These are phyloP conservation scores for Prorops nasuta DNA, from an alignment of 1,140 invertebrate genomes.

Conservation along the genomic window DNA sequence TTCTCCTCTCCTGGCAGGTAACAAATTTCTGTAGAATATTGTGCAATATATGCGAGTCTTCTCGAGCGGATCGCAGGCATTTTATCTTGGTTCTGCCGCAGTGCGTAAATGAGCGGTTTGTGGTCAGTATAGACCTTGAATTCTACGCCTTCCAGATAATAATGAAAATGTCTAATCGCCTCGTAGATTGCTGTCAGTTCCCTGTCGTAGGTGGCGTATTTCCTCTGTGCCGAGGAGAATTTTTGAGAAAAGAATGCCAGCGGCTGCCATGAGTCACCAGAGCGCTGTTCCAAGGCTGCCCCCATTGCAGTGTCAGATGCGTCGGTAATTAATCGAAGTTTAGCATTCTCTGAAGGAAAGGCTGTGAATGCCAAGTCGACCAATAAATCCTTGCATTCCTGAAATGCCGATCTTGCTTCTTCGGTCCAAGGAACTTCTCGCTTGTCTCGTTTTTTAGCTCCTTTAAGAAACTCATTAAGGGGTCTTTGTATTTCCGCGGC, in stretches of 20 bases:
- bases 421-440: not conserved
- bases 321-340: conserved; percentile 6
- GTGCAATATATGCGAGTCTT: not conserved
- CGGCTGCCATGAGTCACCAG: not conserved
- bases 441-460: not conserved
- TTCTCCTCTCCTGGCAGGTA: not conserved
- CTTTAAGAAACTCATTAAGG: not conserved
- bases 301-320: conserved; percentile 6
- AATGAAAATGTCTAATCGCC: not conserved
- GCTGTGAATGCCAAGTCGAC: not conserved
- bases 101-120: not conserved
- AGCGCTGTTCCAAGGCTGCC: not conserved
- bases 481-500: not conserved
- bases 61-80: conserved; percentile 20
- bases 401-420: not conserved
- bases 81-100: conserved; percentile 19
- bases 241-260: not conserved
- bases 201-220: not conserved
- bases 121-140: not conserved
- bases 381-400: not conserved
- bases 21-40: not conserved
- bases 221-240: not conserved
- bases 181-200: no score
- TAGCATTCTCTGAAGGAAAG: not conserved
- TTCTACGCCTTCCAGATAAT: not conserved